These are phyloP conservation scores for Manis javanica DNA, from an alignment of 2,797 vertebrate species.

Conservation along the genomic window DNA sequence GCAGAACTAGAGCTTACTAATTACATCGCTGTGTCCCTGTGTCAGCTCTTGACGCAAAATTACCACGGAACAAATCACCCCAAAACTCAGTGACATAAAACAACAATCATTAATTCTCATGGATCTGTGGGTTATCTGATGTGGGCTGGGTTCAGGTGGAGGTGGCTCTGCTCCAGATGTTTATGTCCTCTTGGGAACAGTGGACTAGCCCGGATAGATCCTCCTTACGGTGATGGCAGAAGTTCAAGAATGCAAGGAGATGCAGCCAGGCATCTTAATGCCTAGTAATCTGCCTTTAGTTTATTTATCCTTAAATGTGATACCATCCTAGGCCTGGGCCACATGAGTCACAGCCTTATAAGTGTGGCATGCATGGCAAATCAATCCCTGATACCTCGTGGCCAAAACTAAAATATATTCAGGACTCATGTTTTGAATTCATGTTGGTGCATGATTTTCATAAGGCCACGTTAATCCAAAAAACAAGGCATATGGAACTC, in stretches of 20 bases:
- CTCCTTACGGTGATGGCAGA: neutral
- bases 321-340: neutral
- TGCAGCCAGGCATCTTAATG: neutral
- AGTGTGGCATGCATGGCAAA: neutral
- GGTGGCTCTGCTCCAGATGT: neutral
- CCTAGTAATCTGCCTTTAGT: neutral
- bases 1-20: neutral
- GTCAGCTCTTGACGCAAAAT: neutral
- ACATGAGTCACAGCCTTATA: neutral
- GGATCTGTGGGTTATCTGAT: neutral
- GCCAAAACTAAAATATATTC: neutral
- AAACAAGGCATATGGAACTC: neutral
- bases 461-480: neutral
- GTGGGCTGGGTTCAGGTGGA: neutral
- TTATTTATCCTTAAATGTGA: neutral
- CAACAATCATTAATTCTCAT: neutral
- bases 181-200: neutral
- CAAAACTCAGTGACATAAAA: neutral
- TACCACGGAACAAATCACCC: neutral
- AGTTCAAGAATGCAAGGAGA: neutral
- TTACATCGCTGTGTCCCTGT: neutral
- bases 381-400: neutral
- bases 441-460: neutral
- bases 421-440: neutral
- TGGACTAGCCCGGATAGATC: neutral